phyloP scores from a whole-genome alignment of 2,797 vertebrate genomes.

The Halcyon smyrnensis region DNA sequence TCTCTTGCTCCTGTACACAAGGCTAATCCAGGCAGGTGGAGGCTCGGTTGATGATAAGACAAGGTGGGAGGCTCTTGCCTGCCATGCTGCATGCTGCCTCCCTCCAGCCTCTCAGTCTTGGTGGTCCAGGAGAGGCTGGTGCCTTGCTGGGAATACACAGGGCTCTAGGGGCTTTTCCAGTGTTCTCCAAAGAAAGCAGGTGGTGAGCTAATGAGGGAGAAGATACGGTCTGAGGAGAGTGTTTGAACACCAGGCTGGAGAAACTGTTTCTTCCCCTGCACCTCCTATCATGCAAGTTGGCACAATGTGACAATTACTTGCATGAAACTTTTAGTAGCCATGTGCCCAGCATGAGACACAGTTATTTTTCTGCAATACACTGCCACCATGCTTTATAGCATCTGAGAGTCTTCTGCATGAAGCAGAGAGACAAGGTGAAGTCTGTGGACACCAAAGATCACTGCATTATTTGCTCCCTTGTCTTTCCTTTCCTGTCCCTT shows the following conservation, averaged over 20 bases:
- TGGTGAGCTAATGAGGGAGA: not conserved
- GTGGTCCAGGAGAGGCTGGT: not conserved
- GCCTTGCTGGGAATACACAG: not conserved
- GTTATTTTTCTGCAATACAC: not conserved
- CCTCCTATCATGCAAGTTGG: not conserved
- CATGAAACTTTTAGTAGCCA: not conserved
- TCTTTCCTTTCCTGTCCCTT: not conserved
- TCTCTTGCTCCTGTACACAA: not conserved
- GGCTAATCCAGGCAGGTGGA: not conserved
- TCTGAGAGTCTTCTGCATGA: not conserved
- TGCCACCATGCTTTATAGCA: not conserved
- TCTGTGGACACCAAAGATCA: too few species aligned
- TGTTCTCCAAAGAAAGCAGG: not conserved
- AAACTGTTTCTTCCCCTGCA: not conserved
- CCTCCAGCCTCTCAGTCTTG: not conserved
- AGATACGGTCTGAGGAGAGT: not conserved
- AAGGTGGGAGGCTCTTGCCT: not conserved
- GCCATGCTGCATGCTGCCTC: fast-evolving
- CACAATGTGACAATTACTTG: not conserved
- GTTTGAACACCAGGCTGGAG: not conserved
- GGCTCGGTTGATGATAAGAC: not conserved
- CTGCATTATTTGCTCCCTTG: not conserved
- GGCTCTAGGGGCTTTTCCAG: not conserved
- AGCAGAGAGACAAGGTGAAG: not conserved
- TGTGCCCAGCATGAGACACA: not conserved